Evolutionary conservation across 1,140 invertebrate species (phyloP).

Genomic region (Nixonia krombeini): DNA sequence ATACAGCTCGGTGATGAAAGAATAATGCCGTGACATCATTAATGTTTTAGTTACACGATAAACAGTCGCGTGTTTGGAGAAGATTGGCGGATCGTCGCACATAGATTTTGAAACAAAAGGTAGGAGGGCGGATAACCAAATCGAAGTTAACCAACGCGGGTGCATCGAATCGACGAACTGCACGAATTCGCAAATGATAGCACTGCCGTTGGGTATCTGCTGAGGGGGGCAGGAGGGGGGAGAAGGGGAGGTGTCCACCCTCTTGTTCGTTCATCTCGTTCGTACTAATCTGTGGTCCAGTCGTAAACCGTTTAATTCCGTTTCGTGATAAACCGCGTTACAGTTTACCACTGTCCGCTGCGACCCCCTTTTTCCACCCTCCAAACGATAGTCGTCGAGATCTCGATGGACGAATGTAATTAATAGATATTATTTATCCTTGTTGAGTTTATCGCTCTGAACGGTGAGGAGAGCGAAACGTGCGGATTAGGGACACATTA

Average conservation of each 20-base stretch:
- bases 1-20: background rate
- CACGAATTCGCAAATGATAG: constrained; percentile 53
- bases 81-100: constrained; percentile 35
- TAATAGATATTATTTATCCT: constrained; percentile 70
- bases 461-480: too few relatives aligned
- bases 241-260: constrained; percentile 34
- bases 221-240: too few relatives aligned
- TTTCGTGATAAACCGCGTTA: constrained; percentile 69
- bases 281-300: constrained; percentile 71
- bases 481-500: constrained; percentile 34
- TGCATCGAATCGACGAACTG: constrained; percentile 44
- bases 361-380: constrained; percentile 29
- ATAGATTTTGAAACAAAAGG: constrained; percentile 35
- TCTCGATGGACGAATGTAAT: constrained; percentile 60
- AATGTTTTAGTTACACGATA: constrained; percentile 3
- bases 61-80: constrained; percentile 34
- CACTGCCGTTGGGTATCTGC: constrained; percentile 25
- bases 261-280: constrained; percentile 64
- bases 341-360: constrained; percentile 54
- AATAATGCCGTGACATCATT: background rate
- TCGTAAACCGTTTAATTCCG: constrained; percentile 72
- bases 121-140: constrained; percentile 36
- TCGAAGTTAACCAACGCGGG: constrained; percentile 43
- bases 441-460: constrained; percentile 48
- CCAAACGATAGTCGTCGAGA: constrained; percentile 36